Conservation (phyloP, 2,888 invertebrate genomes). For the Apodemia duryi region DNA sequence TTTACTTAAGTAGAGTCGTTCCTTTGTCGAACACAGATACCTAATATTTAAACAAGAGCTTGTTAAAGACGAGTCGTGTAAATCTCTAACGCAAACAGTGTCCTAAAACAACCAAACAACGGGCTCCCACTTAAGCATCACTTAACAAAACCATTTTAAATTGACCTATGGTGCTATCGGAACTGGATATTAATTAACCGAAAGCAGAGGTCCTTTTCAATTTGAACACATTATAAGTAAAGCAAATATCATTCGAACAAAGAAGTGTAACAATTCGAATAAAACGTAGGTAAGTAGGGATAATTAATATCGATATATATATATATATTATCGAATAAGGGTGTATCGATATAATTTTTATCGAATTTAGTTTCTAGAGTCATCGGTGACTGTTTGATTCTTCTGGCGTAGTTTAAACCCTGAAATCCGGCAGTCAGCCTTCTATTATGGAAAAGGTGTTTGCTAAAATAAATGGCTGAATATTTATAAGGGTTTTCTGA, state of each 20-base stretch:
- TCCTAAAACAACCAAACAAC: slow-evolving; percentile 74
- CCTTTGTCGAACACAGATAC: slow-evolving; percentile 34
- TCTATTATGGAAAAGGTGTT: too few relatives aligned
- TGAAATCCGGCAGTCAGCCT: too few relatives aligned
- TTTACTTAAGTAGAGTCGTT: slow-evolving; percentile 17
- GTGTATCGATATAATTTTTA: neutral
- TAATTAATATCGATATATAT: neutral
- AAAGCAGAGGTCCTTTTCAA: slow-evolving; percentile 41
- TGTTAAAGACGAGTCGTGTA: slow-evolving; percentile 66
- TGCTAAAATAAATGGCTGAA: too few relatives aligned
- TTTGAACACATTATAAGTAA: slow-evolving; percentile 52
- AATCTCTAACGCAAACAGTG: slow-evolving; percentile 61
- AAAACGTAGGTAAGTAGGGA: slow-evolving; percentile 51
- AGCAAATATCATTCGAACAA: slow-evolving; percentile 60
- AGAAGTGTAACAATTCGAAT: slow-evolving; percentile 63
- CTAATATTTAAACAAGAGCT: slow-evolving; percentile 56
- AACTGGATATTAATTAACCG: slow-evolving; percentile 34
- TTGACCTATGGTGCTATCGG: slow-evolving; percentile 41
- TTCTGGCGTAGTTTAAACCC: too few relatives aligned
- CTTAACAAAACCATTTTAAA: slow-evolving; percentile 58
- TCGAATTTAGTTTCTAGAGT: too few relatives aligned
- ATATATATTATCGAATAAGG: slow-evolving; percentile 18
- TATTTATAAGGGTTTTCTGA: too few relatives aligned
- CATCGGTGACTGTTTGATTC: too few relatives aligned
- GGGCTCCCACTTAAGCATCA: slow-evolving; percentile 70